Evolutionary conservation across 2,888 invertebrate species (phyloP).

Genomic region (Laspeyria flexula): DNA sequence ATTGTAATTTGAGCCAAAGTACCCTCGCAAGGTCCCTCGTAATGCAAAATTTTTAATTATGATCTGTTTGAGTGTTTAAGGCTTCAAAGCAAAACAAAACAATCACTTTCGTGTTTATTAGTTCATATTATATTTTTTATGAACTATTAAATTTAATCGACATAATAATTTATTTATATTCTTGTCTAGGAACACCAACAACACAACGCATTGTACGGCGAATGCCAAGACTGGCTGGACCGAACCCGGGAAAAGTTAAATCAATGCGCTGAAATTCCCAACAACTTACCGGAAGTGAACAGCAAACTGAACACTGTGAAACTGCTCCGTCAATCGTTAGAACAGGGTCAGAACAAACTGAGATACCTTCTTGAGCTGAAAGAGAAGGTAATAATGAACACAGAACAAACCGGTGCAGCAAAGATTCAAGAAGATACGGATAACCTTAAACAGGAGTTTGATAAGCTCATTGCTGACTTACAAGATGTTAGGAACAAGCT

Average conservation of each 20-base stretch:
- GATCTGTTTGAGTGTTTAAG: no score
- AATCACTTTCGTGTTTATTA: no score
- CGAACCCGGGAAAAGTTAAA: conserved; percentile 94
- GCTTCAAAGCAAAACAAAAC: no score
- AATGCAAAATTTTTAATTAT: no score
- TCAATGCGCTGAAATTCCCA: conserved; percentile 92
- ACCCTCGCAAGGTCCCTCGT: no score
- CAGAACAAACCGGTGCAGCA: conserved; percentile 94
- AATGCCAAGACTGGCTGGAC: conserved; percentile 97
- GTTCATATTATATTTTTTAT: no score
- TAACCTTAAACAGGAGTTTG: conserved; percentile 94
- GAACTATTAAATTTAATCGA: no score
- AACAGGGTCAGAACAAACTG: conserved; percentile 92
- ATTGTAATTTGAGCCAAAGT: no score
- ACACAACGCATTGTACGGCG: conserved; percentile 96
- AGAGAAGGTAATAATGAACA: conserved; percentile 97
- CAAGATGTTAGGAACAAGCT: conserved; percentile 92
- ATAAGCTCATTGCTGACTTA: conserved; percentile 93
- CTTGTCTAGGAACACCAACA: conserved; percentile 93
- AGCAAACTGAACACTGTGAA: conserved; percentile 94
- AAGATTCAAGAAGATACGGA: conserved; percentile 97
- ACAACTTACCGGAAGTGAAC: conserved; percentile 93
- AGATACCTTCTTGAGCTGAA: conserved; percentile 92
- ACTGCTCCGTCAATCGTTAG: conserved; percentile 94
- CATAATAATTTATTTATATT: no score